Evolutionary conservation across 2,888 invertebrate genomes (phyloP).

Genomic region (Pheosia gnoma): DNA sequence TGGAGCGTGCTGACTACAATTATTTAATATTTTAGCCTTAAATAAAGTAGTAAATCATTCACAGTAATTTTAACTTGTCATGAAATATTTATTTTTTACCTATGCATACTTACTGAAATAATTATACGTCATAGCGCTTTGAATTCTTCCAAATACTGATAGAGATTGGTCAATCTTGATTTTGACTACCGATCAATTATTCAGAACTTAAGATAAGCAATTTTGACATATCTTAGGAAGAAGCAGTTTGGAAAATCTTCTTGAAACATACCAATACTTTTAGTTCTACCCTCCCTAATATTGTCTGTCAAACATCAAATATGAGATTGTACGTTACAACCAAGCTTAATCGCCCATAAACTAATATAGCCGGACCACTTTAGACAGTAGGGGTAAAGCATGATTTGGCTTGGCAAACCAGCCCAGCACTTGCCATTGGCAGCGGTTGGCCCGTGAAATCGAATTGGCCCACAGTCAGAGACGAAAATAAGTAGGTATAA

Average conservation of each 20-base stretch:
- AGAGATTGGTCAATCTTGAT: no score
- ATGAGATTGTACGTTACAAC: conserved; percentile 1
- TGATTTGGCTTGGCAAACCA: conserved; percentile 53
- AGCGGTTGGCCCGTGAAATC: conserved; percentile 73
- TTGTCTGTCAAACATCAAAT: neutral
- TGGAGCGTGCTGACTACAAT: conserved; percentile 15
- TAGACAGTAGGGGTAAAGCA: conserved; percentile 33
- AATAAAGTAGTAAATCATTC: neutral
- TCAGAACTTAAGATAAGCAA: no score
- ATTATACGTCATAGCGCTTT: no score
- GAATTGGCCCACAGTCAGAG: conserved; percentile 79
- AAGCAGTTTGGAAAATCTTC: no score
- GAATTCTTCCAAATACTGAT: no score
- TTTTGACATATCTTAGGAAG: no score
- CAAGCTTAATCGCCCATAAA: conserved; percentile 11
- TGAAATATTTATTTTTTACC: no score
- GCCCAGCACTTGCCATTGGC: conserved; percentile 61
- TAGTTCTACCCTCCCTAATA: neutral
- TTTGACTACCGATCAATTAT: no score
- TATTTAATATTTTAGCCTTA: neutral
- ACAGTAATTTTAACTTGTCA: no score
- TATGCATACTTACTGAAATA: no score
- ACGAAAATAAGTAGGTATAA: conserved; percentile 74
- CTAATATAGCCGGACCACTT: neutral
- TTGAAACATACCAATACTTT: no score